Evolutionary conservation across 1,140 invertebrate genomes (phyloP).

Genomic region (Drosophila murphyi): DNA sequence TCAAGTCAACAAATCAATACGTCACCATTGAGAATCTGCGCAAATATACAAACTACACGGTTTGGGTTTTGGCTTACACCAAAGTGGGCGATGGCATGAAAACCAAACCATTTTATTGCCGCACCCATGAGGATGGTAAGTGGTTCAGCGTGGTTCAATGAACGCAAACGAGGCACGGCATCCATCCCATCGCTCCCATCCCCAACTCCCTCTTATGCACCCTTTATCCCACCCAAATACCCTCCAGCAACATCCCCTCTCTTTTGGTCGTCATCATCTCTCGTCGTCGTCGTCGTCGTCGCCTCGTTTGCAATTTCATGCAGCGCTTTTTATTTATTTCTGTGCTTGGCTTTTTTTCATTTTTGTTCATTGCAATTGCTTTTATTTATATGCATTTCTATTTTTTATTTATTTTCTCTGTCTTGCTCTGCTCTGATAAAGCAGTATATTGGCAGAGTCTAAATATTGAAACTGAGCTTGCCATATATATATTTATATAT

Average conservation of each 20-base stretch:
- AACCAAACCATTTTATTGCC: constrained; percentile 93
- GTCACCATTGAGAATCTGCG: constrained; percentile 85
- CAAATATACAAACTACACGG: constrained; percentile 97
- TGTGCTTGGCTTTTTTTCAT: constrained; percentile 22
- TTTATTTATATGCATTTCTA: constrained; percentile 53
- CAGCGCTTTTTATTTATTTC: constrained; percentile 47
- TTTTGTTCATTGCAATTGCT: constrained; percentile 47
- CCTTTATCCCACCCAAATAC: neutral
- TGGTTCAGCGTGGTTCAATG: constrained; percentile 71
- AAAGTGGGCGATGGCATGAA: constrained; percentile 94
- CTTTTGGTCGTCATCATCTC: neutral
- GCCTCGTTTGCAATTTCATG: constrained; percentile 66
- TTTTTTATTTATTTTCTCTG: neutral
- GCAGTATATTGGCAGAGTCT: neutral
- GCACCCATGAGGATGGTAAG: constrained; percentile 95
- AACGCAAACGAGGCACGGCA: constrained; percentile 72
- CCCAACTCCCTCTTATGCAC: neutral
- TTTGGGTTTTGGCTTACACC: constrained; percentile 94
- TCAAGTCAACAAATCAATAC: constrained; percentile 85
- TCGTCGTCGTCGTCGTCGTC: constrained; percentile 36
- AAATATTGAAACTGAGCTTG: too few species aligned
- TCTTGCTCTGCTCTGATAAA: neutral
- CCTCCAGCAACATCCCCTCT: neutral
- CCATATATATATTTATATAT: too few species aligned
- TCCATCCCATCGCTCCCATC: neutral